Evolutionary conservation across 2,113 vertebrate genomes (phyloP).

Genomic region (Actinemys pallida): DNA sequence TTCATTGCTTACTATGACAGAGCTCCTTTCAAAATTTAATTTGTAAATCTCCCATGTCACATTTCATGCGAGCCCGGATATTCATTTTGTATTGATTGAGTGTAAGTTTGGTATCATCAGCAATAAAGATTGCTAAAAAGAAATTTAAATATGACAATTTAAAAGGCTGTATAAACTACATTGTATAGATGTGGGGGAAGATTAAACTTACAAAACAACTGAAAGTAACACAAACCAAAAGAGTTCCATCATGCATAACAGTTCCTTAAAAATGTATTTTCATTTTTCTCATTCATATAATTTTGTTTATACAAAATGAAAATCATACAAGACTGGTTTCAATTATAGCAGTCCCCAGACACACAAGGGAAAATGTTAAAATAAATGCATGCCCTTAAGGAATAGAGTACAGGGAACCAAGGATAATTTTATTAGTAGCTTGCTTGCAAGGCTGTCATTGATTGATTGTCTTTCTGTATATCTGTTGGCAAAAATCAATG

Average conservation of each 20-base stretch:
- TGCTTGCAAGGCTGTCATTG: constrained; percentile 54
- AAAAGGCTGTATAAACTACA: background rate
- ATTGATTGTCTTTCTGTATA: constrained; percentile 62
- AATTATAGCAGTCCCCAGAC: background rate
- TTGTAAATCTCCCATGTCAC: background rate
- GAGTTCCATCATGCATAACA: background rate
- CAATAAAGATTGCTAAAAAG: background rate
- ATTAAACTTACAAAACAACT: background rate
- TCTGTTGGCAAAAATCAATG: constrained; percentile 66
- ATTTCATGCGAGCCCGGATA: background rate
- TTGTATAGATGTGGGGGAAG: rapidly evolving
- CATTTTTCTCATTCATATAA: background rate
- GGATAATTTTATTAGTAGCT: background rate
- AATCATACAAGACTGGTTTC: background rate
- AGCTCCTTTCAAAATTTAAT: background rate
- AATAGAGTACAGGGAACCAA: constrained; percentile 23
- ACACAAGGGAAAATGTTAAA: background rate
- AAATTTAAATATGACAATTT: background rate
- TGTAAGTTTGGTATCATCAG: background rate
- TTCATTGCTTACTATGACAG: background rate
- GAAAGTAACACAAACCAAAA: background rate
- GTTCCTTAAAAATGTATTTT: background rate
- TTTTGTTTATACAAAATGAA: background rate
- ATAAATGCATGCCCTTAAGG: constrained; percentile 20
- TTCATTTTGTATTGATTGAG: background rate